Base-by-base conservation (phyloP, 1,140 invertebrate species). In the Drosophila willistoni region DNA sequence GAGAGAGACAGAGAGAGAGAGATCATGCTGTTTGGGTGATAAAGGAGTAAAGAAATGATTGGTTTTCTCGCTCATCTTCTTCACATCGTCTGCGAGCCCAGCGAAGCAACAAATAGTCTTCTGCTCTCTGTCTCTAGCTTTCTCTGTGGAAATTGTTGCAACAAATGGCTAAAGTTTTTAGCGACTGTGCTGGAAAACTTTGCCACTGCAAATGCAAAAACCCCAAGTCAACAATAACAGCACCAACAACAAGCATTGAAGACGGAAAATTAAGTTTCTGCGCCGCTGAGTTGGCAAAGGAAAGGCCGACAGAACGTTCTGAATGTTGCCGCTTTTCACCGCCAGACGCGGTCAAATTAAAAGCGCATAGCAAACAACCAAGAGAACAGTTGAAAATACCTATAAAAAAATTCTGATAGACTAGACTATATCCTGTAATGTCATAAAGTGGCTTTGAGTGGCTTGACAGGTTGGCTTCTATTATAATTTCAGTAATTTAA, bases 251-350 rank as follows among this genome's bases (percentile, higher is more conserved):
- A 64, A 51, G 54, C 61, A 63, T 47, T 47, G 44, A 51, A 72
- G 67, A 56, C 67, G 71, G 60, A 70, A 84, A 84, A 84, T 84
- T 84, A 84, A 83, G 81, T 83, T 83, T 83, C 81, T 83, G 81
- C 81, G 72, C 81, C 73, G 81, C 25, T 83, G 81, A 68, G 68
- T 67, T 77, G 77, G 81, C 81, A 79, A 73, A 79, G 81, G 63
- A 72, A 83, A 79, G 62, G 61, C 64, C 66, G 51, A 56, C 70
- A 10, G 34, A 64, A 72, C 68, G 70, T 69, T 62, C 66, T 69
- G 71, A 51, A 51, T 54, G 39, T 61, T 63, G 71, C 33, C 7
- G 56, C 61, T 55, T 36, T 22, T 39, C 60, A 25, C 19, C 41
- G 42, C 71, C 74, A 82, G 79, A 82, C 74, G 79, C 74, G 79